Evolutionary conservation across 2,888 invertebrate species (phyloP), one percentile per base, ranked within the genome.

Genomic region (Pandemis heparana): DNA sequence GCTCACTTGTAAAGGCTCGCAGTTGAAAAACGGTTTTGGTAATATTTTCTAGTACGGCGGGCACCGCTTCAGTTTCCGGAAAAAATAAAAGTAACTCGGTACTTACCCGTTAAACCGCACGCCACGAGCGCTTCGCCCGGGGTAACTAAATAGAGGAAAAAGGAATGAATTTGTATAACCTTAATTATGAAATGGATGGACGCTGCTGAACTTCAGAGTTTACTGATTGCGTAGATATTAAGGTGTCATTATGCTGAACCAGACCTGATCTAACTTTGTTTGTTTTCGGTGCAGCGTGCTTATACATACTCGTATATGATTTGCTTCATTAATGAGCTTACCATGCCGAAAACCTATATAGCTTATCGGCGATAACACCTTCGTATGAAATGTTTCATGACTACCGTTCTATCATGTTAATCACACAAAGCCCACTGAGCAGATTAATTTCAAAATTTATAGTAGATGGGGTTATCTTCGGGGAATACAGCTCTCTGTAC

Each of bases 171-270:
- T 80, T 80, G 79, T 79, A 77, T 76, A 78, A 76, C 78, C 78
- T 81, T 83, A 82, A 85, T 85, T 84, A 84, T 84, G 79, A 83
- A 85, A 83, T 82, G 77, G 82, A 70, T 69, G 76, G 68, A 65
- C 62, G 62, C 56, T 65, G 46, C 62, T 63, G 65, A 32, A 43
- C 53, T 48, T 53, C 63, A 7, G 16, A 60, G 43, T 53, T 71
- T 23, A 43, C 62, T 59, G 51, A 66, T 70, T 38, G 73, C 46
- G 41, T 67, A 32, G 61, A 67, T 73, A 59, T 43, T 69, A 48
- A 69, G 48, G 64, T 74, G 53, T 43, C 62, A 63, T 39, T 73
- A 68, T 39, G 53, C 18, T 23, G 60, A 51, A 23, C 5, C 18
- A 41, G 46, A 41, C 5, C 18, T 48, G 46, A 41, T 68, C 46